Percentiles rank a stretch among this genome's conserved stretches.
These are phyloP conservation scores for Crocallis elinguaria DNA, from an alignment of 2,888 invertebrate species.

Conservation along the genomic window DNA sequence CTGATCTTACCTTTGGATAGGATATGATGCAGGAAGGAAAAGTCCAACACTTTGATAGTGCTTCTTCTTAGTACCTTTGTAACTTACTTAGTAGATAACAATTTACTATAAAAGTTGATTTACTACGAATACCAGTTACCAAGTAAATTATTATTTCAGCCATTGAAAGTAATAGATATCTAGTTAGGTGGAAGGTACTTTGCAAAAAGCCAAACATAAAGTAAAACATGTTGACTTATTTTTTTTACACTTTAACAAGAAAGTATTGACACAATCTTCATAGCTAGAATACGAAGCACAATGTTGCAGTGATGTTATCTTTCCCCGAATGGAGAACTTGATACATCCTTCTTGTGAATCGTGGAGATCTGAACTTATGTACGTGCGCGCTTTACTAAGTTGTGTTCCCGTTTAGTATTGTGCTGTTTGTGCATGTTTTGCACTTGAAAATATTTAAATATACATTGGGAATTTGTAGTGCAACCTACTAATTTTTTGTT, in stretches of 20 bases:
- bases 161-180: too few species aligned
- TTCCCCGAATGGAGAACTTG: slow-evolving; percentile 32
- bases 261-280: not conserved
- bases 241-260: not conserved
- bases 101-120: too few species aligned
- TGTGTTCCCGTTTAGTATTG: not conserved
- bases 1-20: slow-evolving; percentile 3
- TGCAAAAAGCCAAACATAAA: too few species aligned
- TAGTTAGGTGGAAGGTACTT: too few species aligned
- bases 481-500: too few species aligned
- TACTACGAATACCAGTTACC: too few species aligned
- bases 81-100: too few species aligned
- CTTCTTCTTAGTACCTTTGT: not conserved
- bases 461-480: too few species aligned
- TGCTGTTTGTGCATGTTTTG: too few species aligned
- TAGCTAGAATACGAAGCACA: not conserved
- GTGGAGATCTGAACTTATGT: slow-evolving; percentile 28
- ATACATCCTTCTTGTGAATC: slow-evolving; percentile 32
- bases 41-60: not conserved
- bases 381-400: slow-evolving; percentile 30
- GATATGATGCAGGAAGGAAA: not conserved
- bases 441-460: too few species aligned
- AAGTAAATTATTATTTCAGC: too few species aligned
- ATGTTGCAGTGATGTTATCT: slow-evolving; percentile 27
- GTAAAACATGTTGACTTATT: too few species aligned